Percentiles rank a stretch among this genome's conserved stretches.
phyloP scores from a whole-genome alignment of 2,113 vertebrate genomes.

The Petrocephalus zakoni region DNA sequence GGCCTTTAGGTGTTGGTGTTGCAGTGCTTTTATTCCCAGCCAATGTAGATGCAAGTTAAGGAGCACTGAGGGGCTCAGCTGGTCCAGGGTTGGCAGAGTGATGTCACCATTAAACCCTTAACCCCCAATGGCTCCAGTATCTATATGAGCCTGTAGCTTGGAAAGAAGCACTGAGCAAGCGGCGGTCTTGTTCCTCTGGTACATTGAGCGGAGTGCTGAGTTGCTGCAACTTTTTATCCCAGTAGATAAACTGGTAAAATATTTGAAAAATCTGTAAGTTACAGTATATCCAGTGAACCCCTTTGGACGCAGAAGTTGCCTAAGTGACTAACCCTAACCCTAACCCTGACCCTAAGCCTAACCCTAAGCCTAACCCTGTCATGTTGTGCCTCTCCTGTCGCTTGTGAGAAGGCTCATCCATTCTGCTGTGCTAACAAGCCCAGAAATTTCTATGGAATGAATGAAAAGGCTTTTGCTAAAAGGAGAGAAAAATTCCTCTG shows the following conservation, averaged over 20 bases:
- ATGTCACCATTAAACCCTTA: background rate
- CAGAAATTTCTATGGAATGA: conserved; percentile 29
- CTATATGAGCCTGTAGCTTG: background rate
- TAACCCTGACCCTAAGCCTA: no score
- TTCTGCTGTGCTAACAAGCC: conserved; percentile 41
- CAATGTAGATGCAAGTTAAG: background rate
- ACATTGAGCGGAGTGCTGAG: background rate
- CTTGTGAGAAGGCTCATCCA: conserved; percentile 21
- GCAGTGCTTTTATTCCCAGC: background rate
- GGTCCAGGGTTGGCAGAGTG: background rate
- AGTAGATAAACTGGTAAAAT: background rate
- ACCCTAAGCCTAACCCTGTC: no score
- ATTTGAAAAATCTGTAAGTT: conserved; percentile 2
- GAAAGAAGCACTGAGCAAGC: no score
- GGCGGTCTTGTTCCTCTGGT: background rate
- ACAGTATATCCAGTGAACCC: background rate
- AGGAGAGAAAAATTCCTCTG: conserved; percentile 17
- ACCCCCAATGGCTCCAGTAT: background rate
- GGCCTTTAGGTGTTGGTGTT: conserved; percentile 11
- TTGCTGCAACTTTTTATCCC: background rate
- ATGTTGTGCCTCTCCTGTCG: background rate
- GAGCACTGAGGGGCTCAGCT: background rate
- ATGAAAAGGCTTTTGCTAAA: background rate
- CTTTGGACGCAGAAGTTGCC: background rate
- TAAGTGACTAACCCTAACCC: no score